A percentile compares a stretch with the other conserved stretches of the same genome.
phyloP scores from a whole-genome alignment of 2,797 vertebrate genomes.

The Sciaenops ocellatus region DNA sequence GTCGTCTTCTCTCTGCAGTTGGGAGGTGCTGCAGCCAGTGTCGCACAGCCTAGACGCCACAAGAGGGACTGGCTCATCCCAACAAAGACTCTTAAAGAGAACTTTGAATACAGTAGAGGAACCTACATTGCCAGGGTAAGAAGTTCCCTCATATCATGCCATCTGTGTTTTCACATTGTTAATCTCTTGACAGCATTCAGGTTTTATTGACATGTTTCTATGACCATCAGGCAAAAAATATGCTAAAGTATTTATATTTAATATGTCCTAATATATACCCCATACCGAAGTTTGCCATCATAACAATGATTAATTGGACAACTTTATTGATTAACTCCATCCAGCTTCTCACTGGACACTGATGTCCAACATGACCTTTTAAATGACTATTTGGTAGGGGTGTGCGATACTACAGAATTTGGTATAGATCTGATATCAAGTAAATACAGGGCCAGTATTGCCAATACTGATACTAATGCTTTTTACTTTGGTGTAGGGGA shows the following conservation, averaged over 20 bases:
- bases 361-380: not conserved
- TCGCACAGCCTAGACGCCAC: slow-evolving; percentile 68
- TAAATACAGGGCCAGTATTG: too few species aligned
- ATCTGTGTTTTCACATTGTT: not conserved
- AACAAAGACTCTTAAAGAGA: slow-evolving; percentile 83
- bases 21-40: not conserved
- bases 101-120: slow-evolving; percentile 83
- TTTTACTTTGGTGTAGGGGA: too few species aligned
- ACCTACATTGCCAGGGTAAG: slow-evolving; percentile 86
- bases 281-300: not conserved
- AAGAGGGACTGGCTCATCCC: slow-evolving; percentile 90
- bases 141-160: slow-evolving; percentile 2
- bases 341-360: not conserved
- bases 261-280: not conserved
- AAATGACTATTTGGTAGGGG: not conserved
- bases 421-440: too few species aligned
- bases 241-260: not conserved
- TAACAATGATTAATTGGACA: not conserved
- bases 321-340: not conserved
- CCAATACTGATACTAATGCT: too few species aligned
- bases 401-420: too few species aligned
- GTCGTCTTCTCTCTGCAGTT: slow-evolving; percentile 25
- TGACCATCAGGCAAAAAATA: not conserved
- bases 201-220: not conserved
- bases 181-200: not conserved